Base-by-base conservation (phyloP, 1,140 invertebrate species). In the Diplogasteroides magnus region DNA sequence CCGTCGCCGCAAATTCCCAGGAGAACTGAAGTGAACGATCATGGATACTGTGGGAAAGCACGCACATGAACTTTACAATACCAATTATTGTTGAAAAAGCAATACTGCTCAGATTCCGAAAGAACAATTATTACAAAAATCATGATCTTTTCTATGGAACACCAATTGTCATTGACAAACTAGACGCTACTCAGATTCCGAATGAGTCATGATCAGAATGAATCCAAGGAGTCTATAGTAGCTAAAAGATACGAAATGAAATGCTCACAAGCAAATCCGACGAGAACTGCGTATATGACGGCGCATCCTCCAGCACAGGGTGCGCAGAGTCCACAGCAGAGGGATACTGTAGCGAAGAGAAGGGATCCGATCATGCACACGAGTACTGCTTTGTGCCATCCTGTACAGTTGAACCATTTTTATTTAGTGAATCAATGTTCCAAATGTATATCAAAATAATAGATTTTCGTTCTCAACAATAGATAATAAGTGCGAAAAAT, bases 381-480 rank as follows among this genome's bases (percentile, higher is more conserved):
- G 1, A 81, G 67, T n/a, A 76, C 70, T n/a, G 77, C 77, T 64
- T 80, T 80, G 68, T 80, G 77, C 78, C 78, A 80, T 31, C 73
- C 80, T 80, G 57, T 61, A 78, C 79, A 31, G 27, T 64, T 26
- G 11, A 11, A 48, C n/a, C n/a, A n/a, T n/a, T n/a, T n/a, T n/a
- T n/a, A n/a, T n/a, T n/a, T n/a, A n/a, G n/a, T 58, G 31, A 19
- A 29, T 57, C 37, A 48, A 11, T 48, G 6, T 11, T 48, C 19
- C 19, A 11, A 6, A 48, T 48, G 6, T 6, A 19, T 48, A 19
- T 48, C 37, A 48, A 48, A 6, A 48, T 48, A 11, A 48, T 48
- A 19, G n/a, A n/a, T n/a, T n/a, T n/a, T n/a, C n/a, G n/a, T n/a
- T n/a, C n/a, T n/a, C n/a, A n/a, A n/a, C n/a, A n/a, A n/a, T 19